A percentile compares a stretch with the other conserved stretches of the same genome.
Conservation (phyloP, 2,797 vertebrate species). For the Artibeus lituratus region DNA sequence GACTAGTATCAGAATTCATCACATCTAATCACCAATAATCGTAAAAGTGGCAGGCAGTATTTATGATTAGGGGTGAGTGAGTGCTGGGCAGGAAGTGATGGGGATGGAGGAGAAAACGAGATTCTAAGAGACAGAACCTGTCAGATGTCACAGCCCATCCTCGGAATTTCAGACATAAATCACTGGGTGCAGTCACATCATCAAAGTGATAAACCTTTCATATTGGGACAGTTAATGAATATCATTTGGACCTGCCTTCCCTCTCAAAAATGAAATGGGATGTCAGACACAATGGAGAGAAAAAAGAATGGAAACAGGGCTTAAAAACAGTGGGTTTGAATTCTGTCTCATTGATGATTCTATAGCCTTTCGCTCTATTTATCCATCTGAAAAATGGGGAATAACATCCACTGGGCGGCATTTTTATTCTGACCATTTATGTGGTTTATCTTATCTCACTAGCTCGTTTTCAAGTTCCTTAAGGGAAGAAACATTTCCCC, state of each 20-base stretch:
- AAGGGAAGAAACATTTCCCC: background rate
- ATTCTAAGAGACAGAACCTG: constrained; percentile 49
- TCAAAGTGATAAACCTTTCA: constrained; percentile 68
- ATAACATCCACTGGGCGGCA: background rate
- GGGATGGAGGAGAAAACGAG: constrained; percentile 61
- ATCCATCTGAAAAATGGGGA: background rate
- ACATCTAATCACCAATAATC: constrained; percentile 85
- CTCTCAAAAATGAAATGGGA: constrained; percentile 39
- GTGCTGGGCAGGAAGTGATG: constrained; percentile 49
- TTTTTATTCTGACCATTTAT: background rate
- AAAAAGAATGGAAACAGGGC: background rate
- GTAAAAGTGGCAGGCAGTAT: constrained; percentile 82
- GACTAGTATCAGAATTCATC: constrained; percentile 86
- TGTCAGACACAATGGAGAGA: background rate
- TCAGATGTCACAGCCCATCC: constrained; percentile 1
- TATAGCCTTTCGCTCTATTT: background rate
- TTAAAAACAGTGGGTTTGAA: background rate
- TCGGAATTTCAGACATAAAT: constrained; percentile 61
- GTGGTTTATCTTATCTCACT: background rate
- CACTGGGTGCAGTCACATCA: constrained; percentile 27
- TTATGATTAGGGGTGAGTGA: constrained; percentile 72
- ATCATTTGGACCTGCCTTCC: constrained; percentile 19
- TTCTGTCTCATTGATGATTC: background rate
- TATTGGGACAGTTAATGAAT: constrained; percentile 52
- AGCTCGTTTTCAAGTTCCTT: background rate